These are phyloP conservation scores for Campodea augens DNA, from an alignment of 1,140 invertebrate genomes.

Conservation along the genomic window DNA sequence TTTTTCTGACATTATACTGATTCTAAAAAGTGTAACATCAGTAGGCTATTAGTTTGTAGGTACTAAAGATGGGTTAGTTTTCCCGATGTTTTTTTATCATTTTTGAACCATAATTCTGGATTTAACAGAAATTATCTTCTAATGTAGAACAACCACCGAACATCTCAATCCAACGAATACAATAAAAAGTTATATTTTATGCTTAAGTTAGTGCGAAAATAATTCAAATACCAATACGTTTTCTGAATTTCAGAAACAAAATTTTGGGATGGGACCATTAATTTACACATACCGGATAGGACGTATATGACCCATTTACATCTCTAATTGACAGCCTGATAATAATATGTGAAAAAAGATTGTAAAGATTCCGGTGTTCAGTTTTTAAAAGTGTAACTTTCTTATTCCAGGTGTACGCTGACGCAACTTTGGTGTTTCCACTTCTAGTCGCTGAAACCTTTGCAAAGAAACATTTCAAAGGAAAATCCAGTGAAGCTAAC, in stretches of 20 bases:
- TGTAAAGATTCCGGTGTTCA: slow-evolving; percentile 10
- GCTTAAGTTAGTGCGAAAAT: too few species aligned
- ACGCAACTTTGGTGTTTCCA: slow-evolving; percentile 89
- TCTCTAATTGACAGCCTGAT: background rate
- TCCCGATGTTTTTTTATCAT: too few species aligned
- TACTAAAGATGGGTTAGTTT: too few species aligned
- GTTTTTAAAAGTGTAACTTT: slow-evolving; percentile 3
- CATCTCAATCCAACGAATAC: background rate
- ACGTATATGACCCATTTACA: background rate
- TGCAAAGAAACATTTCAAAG: slow-evolving; percentile 34
- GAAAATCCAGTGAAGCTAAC: too few species aligned
- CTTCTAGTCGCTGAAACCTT: slow-evolving; percentile 91
- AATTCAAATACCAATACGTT: background rate
- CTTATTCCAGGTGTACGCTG: slow-evolving; percentile 54
- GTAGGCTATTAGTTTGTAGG: too few species aligned
- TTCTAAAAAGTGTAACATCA: too few species aligned
- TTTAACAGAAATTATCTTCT: too few species aligned
- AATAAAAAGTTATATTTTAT: too few species aligned
- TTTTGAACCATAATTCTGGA: too few species aligned
- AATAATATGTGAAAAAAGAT: slow-evolving; percentile 6
- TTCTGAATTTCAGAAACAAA: background rate
- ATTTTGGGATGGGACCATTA: background rate
- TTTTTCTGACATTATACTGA: too few species aligned
- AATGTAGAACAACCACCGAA: too few species aligned
- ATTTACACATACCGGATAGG: background rate